Base-by-base conservation (phyloP, 2,888 invertebrate species). In the Sinelater perroti region DNA sequence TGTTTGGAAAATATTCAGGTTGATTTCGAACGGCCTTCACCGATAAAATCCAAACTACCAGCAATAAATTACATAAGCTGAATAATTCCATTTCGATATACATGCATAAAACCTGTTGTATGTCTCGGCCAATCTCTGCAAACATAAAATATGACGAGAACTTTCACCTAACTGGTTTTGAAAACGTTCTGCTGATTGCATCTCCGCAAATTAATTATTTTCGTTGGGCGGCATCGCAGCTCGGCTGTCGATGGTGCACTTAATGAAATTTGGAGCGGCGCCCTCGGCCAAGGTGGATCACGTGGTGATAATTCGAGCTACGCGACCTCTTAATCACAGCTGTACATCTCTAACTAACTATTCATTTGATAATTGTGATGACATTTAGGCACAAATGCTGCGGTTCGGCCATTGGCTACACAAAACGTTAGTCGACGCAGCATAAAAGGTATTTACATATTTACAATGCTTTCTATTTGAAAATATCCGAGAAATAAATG, bases 11-110 rank as follows among this genome's bases (percentile, higher is more conserved):
- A 51, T 58, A 57, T 61, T 62, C 65, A 66, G 69, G 66, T 63
- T 65, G 67, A 69, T 69, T 70, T 65, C 61, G 66, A 56, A 69
- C 67, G 70, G 62, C 70, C 69, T 70, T 70, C 69, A 68, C 64
- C 67, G 63, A 69, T 70, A 68, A 70, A 69, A 69, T 61, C 59
- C 63, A 60, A 68, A 67, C 64, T 64, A 64, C 66, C 56, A 59
- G 56, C 63, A 60, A 65, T 67, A 68, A 69, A 68, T 70, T 65
- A 66, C 46, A 49, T 60, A 62, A 66, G 67, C 70, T 70, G 68
- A 69, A 69, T 67, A 70, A 68, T 69, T 69, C 68, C 67, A 68
- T 70, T 70, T 67, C 66, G 64, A 64, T 65, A 67, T 21, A 66
- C 66, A 67, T 62, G 60, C 65, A 67, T 63, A 66, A 65, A 67